phyloP scores from a whole-genome alignment of 2,113 vertebrate species.

The Pundamilia nyererei region DNA sequence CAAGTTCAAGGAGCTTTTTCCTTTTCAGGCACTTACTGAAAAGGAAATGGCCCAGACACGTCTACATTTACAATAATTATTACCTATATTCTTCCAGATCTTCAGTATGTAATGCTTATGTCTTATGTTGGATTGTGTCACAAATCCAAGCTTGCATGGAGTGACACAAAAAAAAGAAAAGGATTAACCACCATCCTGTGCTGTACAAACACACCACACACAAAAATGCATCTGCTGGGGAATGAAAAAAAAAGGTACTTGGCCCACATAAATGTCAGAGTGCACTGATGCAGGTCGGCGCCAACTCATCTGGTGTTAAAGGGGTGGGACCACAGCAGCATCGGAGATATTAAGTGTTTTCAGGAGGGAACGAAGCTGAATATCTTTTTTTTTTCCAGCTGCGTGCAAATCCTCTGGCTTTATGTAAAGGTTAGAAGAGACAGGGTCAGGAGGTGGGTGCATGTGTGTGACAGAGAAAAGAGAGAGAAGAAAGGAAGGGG shows the following conservation, averaged over 20 bases:
- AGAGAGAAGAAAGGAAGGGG: not conserved
- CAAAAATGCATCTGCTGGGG: not conserved
- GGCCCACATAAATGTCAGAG: conserved; percentile 11
- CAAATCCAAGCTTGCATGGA: not conserved
- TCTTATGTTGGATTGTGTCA: not conserved
- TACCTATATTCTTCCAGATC: not conserved
- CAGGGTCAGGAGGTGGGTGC: not conserved
- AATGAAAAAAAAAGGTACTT: not conserved
- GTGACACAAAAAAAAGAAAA: not conserved
- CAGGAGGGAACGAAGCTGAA: not conserved
- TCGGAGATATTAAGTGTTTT: not conserved
- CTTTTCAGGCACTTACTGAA: not conserved
- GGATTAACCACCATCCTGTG: not conserved
- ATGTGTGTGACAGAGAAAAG: not conserved
- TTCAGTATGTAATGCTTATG: not conserved
- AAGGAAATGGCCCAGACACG: not conserved
- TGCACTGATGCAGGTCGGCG: not conserved
- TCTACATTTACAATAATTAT: not conserved
- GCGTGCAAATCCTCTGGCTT: not conserved
- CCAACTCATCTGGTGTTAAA: not conserved
- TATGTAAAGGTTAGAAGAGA: conserved; percentile 32
- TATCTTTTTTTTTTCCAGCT: not conserved
- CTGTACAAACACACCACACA: not conserved
- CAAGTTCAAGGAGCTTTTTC: not conserved
- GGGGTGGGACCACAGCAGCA: not conserved